Base-by-base conservation (phyloP, 2,113 vertebrate genomes). In the Callocephalon fimbriatum region DNA sequence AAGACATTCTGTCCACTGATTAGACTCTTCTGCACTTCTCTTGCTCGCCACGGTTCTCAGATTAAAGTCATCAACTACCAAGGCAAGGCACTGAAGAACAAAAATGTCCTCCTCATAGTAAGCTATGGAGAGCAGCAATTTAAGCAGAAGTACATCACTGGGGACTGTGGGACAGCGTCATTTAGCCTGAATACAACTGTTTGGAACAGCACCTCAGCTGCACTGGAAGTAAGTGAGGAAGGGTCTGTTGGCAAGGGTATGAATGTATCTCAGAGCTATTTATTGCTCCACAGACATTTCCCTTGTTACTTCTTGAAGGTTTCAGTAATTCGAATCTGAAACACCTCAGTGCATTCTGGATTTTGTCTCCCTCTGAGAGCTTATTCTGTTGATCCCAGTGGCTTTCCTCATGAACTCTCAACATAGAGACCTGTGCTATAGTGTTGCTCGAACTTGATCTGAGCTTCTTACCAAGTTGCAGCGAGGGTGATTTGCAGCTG, bases 131-230 rank as follows among this genome's bases (percentile, higher is more conserved):
- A 66, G 35, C 65, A 83, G 35, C 82, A 63, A 3, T 81, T 84
- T 63, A 90, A 77, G 65, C 73, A 95, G 70, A 96, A 72, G 5
- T 95, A 76, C 51, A 12, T 80, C 58, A 97, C 95, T 40, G 94
- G 85, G 19, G 72, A 86, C 14, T 58, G 53, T 25, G 97, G 97
- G 45, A 85, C 75, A 54, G 67, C 31, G 94, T 93, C 76, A 20
- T 97, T 97, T 90, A 93, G 72, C 78, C 74, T 98, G 77, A 72
- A 97, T 51, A 97, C 95, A 0, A 86, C 89, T 73, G 70, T 53
- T 77, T 98, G 97, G 91, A 95, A 95, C 31, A 74, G 67, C 40
- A 86, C 71, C 25, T 75, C 53, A 1, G 74, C 20, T 42, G 93
- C 76, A 13, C 19, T 98, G 73, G 92, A 95, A 71, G 97, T 96